Percentiles rank a stretch among this genome's conserved stretches.
Evolutionary conservation across 2,113 vertebrate genomes (phyloP).

Genomic region (Zosterops lateralis): DNA sequence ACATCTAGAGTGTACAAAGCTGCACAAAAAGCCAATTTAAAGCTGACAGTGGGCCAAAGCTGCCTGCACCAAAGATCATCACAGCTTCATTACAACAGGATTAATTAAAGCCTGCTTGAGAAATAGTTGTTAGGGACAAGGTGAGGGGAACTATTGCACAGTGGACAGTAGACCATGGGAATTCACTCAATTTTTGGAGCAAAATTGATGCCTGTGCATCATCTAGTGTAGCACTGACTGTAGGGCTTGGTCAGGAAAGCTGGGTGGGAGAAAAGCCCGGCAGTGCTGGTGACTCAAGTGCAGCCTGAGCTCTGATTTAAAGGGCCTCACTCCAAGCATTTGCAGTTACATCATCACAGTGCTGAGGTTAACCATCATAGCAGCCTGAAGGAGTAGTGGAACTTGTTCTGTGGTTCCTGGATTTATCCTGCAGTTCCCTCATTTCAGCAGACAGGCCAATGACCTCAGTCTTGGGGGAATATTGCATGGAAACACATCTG

Average conservation of each 20-base stretch:
- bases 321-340: neutral
- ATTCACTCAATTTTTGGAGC: neutral
- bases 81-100: neutral
- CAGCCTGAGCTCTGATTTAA: neutral
- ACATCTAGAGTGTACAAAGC: neutral
- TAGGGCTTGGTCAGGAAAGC: neutral
- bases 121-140: neutral
- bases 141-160: neutral
- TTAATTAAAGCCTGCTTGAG: neutral
- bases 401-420: neutral
- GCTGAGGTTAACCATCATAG: accelerated
- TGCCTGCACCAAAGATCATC: neutral
- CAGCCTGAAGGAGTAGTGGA: neutral
- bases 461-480: neutral
- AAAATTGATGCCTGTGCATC: neutral
- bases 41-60: neutral
- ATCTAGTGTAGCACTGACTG: neutral
- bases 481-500: neutral
- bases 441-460: neutral
- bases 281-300: neutral
- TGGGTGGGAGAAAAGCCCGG: neutral
- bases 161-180: neutral
- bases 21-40: neutral
- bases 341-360: neutral
- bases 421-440: neutral